These are phyloP conservation scores for Sphaeramia orbicularis DNA, from an alignment of 2,797 vertebrate species.

Conservation along the genomic window DNA sequence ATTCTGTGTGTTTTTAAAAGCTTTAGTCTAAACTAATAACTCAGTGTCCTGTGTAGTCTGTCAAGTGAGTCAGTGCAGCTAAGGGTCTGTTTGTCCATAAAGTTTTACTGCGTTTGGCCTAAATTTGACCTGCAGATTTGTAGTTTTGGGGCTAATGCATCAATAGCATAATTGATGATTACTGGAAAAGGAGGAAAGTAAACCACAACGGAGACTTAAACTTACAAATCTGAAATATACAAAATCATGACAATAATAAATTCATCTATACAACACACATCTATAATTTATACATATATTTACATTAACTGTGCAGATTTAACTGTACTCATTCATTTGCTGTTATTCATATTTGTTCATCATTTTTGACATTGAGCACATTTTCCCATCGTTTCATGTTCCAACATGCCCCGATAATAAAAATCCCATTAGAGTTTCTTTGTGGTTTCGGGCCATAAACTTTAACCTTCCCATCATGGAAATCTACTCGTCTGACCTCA, in stretches of 20 bases:
- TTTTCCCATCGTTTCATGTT: constrained; percentile 31
- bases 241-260: not conserved
- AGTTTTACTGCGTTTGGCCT: not conserved
- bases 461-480: constrained; percentile 40
- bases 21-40: too few relatives aligned
- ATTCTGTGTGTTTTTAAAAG: not conserved
- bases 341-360: constrained; percentile 17
- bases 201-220: not conserved
- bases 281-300: not conserved
- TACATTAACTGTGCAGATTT: not conserved
- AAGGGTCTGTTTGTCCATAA: constrained; percentile 1
- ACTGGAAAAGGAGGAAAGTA: not conserved
- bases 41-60: too few relatives aligned
- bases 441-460: constrained; percentile 42
- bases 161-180: not conserved
- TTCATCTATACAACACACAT: not conserved
- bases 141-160: not conserved
- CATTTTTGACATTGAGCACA: constrained; percentile 22
- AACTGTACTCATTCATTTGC: constrained; percentile 3
- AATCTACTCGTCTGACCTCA: constrained; percentile 57
- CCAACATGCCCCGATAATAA: constrained; percentile 35
- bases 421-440: constrained; percentile 37
- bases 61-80: not conserved
- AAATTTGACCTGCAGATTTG: not conserved
- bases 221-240: not conserved